Conservation (phyloP, 2,797 vertebrate species). For the Pempheris klunzingeri region DNA sequence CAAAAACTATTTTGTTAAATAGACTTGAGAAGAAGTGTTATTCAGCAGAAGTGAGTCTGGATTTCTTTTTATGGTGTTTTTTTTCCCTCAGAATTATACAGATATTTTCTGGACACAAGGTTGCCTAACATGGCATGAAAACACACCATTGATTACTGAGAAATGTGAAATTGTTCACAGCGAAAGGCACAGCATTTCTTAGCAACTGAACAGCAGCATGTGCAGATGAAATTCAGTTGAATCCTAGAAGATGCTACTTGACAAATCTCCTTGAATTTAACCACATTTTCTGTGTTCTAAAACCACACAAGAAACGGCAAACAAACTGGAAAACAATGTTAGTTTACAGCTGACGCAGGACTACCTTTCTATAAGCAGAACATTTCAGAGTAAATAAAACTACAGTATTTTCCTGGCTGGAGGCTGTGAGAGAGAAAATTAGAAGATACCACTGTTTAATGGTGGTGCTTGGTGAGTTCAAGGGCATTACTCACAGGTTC, state of each 20-base stretch:
- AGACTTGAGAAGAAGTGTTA: conserved; percentile 91
- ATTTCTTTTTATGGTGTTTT: conserved; percentile 62
- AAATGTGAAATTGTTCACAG: conserved; percentile 22
- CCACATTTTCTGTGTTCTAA: not conserved
- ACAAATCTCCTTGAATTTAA: conserved; percentile 24
- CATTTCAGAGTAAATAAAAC: conserved; percentile 28
- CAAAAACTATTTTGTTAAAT: conserved; percentile 99
- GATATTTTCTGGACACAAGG: conserved; percentile 21
- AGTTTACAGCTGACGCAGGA: conserved; percentile 10
- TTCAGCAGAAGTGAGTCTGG: conserved; percentile 81
- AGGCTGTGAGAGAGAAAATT: conserved; percentile 25
- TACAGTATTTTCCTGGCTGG: conserved; percentile 16
- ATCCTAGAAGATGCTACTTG: conserved; percentile 8
- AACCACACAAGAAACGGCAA: not conserved
- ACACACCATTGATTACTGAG: conserved; percentile 37
- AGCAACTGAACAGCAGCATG: conserved; percentile 16
- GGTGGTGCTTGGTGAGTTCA: conserved; percentile 65
- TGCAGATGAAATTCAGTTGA: conserved; percentile 18
- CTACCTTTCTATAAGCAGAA: conserved; percentile 15
- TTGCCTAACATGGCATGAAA: conserved; percentile 19
- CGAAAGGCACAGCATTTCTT: conserved; percentile 29
- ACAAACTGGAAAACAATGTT: not conserved
- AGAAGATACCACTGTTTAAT: conserved; percentile 39
- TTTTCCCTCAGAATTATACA: not conserved
- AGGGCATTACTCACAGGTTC: conserved; percentile 81